Base-by-base conservation (phyloP, 2,888 invertebrate genomes). In the Poecilobothrus nobilitatus region DNA sequence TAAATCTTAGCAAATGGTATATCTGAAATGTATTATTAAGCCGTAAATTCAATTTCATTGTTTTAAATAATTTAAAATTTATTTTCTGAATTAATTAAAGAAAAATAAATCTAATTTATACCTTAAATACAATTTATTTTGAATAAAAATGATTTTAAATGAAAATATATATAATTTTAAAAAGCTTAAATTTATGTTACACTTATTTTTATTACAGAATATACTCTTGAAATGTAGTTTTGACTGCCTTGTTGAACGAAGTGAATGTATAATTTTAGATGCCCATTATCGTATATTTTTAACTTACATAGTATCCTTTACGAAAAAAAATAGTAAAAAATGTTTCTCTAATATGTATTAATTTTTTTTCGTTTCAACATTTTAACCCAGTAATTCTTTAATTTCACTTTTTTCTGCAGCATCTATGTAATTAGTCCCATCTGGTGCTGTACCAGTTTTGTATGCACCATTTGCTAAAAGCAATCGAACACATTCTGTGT, bases 361-460 rank as follows among this genome's bases (percentile, higher is more conserved):
- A 6, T 41, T 10, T 4, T 10, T 4, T 12, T 22, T 21, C 27
- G 21, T 37, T 9, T 37, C 10, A 21, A 44, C 33, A 33, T 8
- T 66, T 73, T 71, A 73, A 66, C 69, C 69, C 66, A 90, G 83
- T 72, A 96, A 85, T 77, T 88, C 88, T 83, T 92, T 92, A 76
- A 96, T 95, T 83, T 95, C 95, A 73, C 91, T 90, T 78, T 91
- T 94, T 80, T 96, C 95, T 44, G 96, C 95, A 70, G 92, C 92
- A 77, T 95, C 93, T 71, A 92, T 79, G 81, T 95, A 96, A 74
- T 88, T 88, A 72, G 86, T 89, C 15, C 96, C 96, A 81, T 95
- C 93, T 68, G 96, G 96, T 68, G 95, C 90, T 74, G 86, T 86
- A 8, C 94, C 95, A 77, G 85, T 86, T 83, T 90, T 93, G 70